Percentiles rank a stretch among this genome's conserved stretches.
These are phyloP conservation scores for Drosophila niveifrons DNA, from an alignment of 2,888 invertebrate genomes.

Conservation along the genomic window DNA sequence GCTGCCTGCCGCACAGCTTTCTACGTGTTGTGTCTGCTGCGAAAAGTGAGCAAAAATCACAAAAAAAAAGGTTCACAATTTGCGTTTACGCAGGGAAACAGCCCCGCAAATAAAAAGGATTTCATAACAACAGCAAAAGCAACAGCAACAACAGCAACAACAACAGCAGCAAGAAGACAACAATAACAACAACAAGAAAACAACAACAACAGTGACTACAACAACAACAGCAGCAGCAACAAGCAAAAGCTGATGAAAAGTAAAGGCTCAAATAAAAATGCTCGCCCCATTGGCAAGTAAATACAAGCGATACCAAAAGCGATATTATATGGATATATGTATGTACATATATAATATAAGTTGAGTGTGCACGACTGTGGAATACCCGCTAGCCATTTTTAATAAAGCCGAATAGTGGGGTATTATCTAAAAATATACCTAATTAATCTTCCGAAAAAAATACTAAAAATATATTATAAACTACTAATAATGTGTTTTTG, in stretches of 20 bases:
- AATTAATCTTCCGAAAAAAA: too few species aligned
- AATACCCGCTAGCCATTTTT: too few species aligned
- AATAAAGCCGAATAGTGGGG: too few species aligned
- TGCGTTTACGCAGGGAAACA: conserved; percentile 75
- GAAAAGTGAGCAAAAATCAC: conserved; percentile 59
- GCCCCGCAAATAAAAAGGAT: conserved; percentile 76
- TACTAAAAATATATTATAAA: too few species aligned
- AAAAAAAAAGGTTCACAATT: conserved; percentile 71
- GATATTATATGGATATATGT: conserved; percentile 30
- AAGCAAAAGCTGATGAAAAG: conserved; percentile 70
- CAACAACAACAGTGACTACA: not conserved
- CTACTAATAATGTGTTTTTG: too few species aligned
- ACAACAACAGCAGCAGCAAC: conserved; percentile 30
- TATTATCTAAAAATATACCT: too few species aligned
- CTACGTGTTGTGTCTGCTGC: conserved; percentile 60
- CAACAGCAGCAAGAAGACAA: conserved; percentile 6
- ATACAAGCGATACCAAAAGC: conserved; percentile 36
- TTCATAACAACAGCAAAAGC: conserved; percentile 57
- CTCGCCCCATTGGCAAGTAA: conserved; percentile 49
- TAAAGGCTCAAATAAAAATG: conserved; percentile 76
- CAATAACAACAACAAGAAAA: conserved; percentile 56
- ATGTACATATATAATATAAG: conserved; percentile 4
- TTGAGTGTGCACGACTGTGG: too few species aligned
- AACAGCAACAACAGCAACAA: conserved; percentile 13
- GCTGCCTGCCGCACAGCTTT: conserved; percentile 21